Conservation (phyloP, 2,797 vertebrate genomes). For the Myotis pilosus region DNA sequence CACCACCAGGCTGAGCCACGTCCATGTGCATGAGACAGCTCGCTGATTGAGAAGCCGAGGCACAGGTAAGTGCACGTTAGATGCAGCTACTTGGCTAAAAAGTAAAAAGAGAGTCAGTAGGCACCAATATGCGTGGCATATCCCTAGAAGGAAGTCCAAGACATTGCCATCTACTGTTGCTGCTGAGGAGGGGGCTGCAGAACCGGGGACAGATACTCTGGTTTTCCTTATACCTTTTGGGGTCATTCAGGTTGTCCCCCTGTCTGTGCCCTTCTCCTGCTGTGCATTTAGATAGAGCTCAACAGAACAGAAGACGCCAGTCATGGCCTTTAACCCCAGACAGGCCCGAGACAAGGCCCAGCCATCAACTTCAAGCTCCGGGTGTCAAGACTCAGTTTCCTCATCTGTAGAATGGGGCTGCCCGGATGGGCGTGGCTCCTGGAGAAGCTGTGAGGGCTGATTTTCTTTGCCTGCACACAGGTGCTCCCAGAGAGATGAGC, state of each 20-base stretch:
- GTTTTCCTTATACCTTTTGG: too few species aligned
- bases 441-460: not conserved
- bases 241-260: too few species aligned
- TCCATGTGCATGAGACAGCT: fast-evolving
- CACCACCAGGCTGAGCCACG: fast-evolving
- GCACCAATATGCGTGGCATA: fast-evolving
- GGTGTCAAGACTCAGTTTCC: not conserved
- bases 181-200: not conserved
- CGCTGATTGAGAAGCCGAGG: not conserved
- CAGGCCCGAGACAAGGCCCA: not conserved
- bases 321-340: not conserved
- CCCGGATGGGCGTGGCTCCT: not conserved
- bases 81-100: not conserved
- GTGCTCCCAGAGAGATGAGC: not conserved
- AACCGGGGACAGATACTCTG: fast-evolving
- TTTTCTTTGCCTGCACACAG: not conserved
- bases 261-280: fast-evolving
- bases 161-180: not conserved
- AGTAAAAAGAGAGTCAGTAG: not conserved
- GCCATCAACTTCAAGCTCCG: not conserved
- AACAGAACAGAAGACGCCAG: not conserved
- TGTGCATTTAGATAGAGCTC: not conserved
- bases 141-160: not conserved
- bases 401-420: not conserved
- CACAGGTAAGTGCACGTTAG: fast-evolving